A percentile compares a stretch with the other conserved stretches of the same genome.
These are phyloP conservation scores for Corythornis madagascariensis DNA, from an alignment of 2,113 vertebrate genomes.

Conservation along the genomic window DNA sequence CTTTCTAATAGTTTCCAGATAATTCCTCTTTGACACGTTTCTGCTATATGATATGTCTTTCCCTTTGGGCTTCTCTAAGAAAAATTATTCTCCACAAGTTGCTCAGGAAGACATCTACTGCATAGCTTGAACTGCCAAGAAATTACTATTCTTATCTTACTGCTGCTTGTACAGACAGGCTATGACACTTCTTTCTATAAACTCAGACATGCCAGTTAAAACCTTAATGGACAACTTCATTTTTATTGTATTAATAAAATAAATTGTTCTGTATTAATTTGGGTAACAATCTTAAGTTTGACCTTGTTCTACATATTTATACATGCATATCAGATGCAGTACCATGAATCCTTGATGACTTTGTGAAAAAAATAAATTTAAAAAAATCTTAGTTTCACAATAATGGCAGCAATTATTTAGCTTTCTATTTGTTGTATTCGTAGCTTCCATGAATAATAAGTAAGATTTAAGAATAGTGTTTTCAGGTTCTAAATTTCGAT, in stretches of 20 bases:
- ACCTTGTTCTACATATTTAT: background rate
- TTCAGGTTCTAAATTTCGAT: background rate
- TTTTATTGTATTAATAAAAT: background rate
- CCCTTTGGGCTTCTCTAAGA: conserved; percentile 25
- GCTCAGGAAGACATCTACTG: conserved; percentile 37
- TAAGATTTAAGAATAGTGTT: background rate
- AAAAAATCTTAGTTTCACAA: background rate
- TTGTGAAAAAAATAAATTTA: background rate
- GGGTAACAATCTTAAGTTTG: background rate
- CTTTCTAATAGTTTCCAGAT: conserved; percentile 13
- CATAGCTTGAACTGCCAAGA: conserved; percentile 18
- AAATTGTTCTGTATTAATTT: background rate
- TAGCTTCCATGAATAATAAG: background rate
- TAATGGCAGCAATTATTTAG: background rate
- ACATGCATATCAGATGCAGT: background rate
- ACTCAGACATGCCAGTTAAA: background rate
- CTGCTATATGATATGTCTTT: conserved; percentile 1
- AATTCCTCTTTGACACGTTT: conserved; percentile 27
- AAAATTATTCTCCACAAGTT: conserved; percentile 32
- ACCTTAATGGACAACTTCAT: background rate
- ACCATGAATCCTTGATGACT: background rate
- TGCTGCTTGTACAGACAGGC: background rate
- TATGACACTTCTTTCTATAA: background rate
- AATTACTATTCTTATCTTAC: conserved; percentile 29
- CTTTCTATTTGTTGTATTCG: background rate